Percentiles rank a stretch among this genome's conserved stretches.
Evolutionary conservation across 2,888 invertebrate species (phyloP).

Genomic region (Melinopterus prodromus): DNA sequence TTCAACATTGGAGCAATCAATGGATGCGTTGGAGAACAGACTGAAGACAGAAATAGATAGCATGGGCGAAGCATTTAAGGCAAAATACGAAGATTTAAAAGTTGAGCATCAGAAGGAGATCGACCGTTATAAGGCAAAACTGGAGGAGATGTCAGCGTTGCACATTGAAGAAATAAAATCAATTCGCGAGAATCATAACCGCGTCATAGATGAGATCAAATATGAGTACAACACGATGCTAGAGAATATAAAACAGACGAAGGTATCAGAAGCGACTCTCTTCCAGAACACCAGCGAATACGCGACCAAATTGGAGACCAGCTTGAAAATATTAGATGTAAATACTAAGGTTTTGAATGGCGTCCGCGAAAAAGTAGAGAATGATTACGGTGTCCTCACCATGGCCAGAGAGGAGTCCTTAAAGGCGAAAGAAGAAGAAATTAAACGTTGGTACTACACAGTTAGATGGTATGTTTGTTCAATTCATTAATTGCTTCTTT

Average conservation of each 20-base stretch:
- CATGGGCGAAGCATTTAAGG: conserved; percentile 62
- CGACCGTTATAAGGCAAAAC: conserved; percentile 52
- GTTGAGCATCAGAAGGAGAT: conserved; percentile 52
- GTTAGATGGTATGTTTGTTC: background rate
- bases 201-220: conserved; percentile 64
- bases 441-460: conserved; percentile 59
- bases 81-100: conserved; percentile 59
- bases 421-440: conserved; percentile 65
- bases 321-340: conserved; percentile 62
- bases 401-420: conserved; percentile 62
- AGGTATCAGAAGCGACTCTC: conserved; percentile 63
- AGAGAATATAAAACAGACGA: conserved; percentile 68
- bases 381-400: conserved; percentile 60
- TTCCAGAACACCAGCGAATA: conserved; percentile 64
- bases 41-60: conserved; percentile 68
- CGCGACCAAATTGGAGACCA: conserved; percentile 62
- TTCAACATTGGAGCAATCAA: conserved; percentile 65
- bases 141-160: conserved; percentile 50
- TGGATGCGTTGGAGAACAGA: conserved; percentile 66
- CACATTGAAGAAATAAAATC: conserved; percentile 57
- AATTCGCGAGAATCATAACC: conserved; percentile 64
- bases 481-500: conserved; percentile 41
- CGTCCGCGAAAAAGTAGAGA: conserved; percentile 63
- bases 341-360: conserved; percentile 62
- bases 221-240: conserved; percentile 64